These are phyloP conservation scores for Papilio machaon DNA, from an alignment of 1,140 invertebrate genomes.

Conservation along the genomic window DNA sequence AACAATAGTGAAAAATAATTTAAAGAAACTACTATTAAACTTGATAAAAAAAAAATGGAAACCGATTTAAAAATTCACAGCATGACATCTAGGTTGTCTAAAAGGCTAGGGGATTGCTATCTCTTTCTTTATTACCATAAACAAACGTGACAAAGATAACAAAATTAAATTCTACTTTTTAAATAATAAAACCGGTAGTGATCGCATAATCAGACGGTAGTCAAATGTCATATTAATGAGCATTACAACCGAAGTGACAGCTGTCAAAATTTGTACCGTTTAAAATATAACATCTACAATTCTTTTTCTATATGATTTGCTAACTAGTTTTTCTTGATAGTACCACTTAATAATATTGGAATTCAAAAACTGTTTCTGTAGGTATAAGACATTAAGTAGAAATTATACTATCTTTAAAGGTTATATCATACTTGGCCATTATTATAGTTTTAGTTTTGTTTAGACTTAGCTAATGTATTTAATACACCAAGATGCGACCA, in stretches of 20 bases:
- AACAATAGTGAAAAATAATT: no score
- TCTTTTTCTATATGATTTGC: background rate
- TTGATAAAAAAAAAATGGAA: no score
- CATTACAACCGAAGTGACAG: background rate
- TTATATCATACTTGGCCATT: no score
- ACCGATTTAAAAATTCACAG: background rate
- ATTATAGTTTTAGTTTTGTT: background rate
- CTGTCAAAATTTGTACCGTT: background rate
- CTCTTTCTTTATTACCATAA: constrained; percentile 2
- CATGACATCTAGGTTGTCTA: background rate
- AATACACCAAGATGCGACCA: background rate
- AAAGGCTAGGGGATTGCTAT: background rate
- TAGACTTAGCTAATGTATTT: no score
- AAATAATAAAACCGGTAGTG: background rate
- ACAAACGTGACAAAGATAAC: background rate
- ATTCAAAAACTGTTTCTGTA: background rate
- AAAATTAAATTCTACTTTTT: background rate
- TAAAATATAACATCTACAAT: background rate
- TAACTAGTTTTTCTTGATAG: background rate
- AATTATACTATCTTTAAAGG: no score
- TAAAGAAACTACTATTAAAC: no score
- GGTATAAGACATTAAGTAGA: background rate
- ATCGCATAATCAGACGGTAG: background rate
- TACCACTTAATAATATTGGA: background rate
- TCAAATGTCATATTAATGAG: constrained; percentile 6